phyloP scores from a whole-genome alignment of 1,140 invertebrate genomes.

The Leptonema lineaticorne region DNA sequence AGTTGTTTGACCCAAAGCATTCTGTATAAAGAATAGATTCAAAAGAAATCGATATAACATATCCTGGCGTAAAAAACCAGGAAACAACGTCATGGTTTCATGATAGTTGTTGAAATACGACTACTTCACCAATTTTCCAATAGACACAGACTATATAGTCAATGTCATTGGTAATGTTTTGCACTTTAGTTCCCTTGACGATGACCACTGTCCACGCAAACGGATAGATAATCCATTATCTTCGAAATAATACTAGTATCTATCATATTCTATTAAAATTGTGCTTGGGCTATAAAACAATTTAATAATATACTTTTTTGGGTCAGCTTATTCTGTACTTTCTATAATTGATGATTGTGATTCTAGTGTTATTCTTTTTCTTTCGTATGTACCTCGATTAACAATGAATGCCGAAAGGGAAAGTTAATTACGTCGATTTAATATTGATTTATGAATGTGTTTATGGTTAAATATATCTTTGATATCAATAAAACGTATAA shows the following conservation, averaged over 20 bases:
- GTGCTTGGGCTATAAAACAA: background rate
- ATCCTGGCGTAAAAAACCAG: background rate
- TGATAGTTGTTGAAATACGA: no score
- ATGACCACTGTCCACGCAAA: slow-evolving; percentile 34
- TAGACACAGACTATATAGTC: slow-evolving; percentile 1
- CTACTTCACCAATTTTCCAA: background rate
- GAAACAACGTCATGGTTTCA: background rate
- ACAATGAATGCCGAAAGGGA: no score
- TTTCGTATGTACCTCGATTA: no score
- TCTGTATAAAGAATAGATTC: slow-evolving; percentile 6
- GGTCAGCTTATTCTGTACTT: no score
- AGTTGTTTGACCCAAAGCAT: slow-evolving; percentile 51
- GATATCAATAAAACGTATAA: no score
- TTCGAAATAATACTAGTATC: background rate
- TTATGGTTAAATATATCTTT: no score
- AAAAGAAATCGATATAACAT: slow-evolving; percentile 26
- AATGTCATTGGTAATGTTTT: slow-evolving; percentile 30
- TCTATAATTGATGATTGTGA: no score
- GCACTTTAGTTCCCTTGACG: slow-evolving; percentile 35
- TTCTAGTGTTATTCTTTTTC: no score
- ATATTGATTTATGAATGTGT: no score
- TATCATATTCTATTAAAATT: background rate
- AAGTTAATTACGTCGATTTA: no score
- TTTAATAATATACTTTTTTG: background rate
- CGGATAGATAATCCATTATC: slow-evolving; percentile 29